Conservation (phyloP, 2,113 vertebrate genomes). For the Calidris pugnax region DNA sequence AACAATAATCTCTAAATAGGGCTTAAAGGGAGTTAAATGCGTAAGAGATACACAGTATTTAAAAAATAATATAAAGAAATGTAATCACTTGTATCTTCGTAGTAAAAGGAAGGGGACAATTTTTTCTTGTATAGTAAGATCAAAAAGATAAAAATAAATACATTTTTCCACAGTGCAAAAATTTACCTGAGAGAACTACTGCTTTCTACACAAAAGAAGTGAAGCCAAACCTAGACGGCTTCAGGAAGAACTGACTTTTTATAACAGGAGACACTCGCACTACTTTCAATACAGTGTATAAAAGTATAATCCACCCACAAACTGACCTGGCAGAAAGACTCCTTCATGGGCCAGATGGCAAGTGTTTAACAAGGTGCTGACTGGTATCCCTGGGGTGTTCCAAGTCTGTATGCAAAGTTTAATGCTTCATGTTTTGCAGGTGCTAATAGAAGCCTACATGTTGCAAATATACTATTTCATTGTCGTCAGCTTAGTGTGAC, state of each 20-base stretch:
- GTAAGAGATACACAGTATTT: not conserved
- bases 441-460: not conserved
- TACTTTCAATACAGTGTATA: not conserved
- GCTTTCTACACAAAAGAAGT: not conserved
- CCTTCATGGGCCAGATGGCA: not conserved
- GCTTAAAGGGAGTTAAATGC: not conserved
- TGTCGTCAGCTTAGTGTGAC: not conserved
- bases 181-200: not conserved
- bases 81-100: not conserved
- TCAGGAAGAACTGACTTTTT: not conserved
- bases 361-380: not conserved
- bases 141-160: not conserved
- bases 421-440: not conserved
- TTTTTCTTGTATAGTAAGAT: not conserved
- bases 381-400: not conserved
- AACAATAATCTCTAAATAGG: not conserved
- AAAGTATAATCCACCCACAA: not conserved
- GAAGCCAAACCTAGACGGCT: not conserved
- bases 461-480: not conserved
- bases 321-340: not conserved
- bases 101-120: not conserved
- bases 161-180: not conserved
- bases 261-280: not conserved
- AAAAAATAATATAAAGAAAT: not conserved
- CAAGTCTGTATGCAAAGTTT: not conserved